Base-by-base conservation (phyloP, 1,140 invertebrate species). In the Ips nitidus region DNA sequence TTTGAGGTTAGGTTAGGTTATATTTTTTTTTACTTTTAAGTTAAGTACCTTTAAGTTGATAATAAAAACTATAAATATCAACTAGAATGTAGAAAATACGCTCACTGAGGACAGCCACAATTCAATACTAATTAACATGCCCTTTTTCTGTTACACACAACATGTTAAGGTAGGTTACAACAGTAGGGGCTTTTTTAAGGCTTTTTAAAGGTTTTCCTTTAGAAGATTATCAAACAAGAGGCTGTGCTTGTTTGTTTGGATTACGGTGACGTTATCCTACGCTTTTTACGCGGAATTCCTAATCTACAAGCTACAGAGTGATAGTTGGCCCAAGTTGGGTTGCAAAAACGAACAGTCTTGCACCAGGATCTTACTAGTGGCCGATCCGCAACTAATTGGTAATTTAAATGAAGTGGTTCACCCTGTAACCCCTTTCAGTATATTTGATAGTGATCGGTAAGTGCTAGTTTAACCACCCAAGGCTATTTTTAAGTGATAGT, bases 331-430 rank as follows among this genome's bases (percentile, higher is more conserved):
- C 6, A 69, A 77, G 3, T 73, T 85, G 63, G 75, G 84, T 42
- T 89, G 88, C 73, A 74, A 78, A 43, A 73, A 81, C 61, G 73
- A 81, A 42, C 74, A 78, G 1, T 83, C 85, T 55, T 91, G 90
- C 76, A 86, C 87, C 1, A 87, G 86, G 70, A 83, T 97, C 43
- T 80, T 98, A 37, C 83, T 97, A 40, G 91, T 96, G 52, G 92
- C 94, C n/a, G 95, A 98, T 83, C 94, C 95, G 38, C 95, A 97
- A 82, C 89, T 97, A 71, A 86, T 94, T 72, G 95, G 94, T 1
- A 86, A 91, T 71, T 79, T 85, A 57, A 85, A 89, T 80, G 91
- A 93, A 80, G 81, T 81, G 74, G 81, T 86, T 74, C 73, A 75
- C 81, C 86, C 74, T 75, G 83, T 79, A 72, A 83, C 81, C 59